Percentiles rank a stretch among this genome's conserved stretches.
These are phyloP conservation scores for Esox lucius DNA, from an alignment of 2,797 vertebrate genomes.

Conservation along the genomic window DNA sequence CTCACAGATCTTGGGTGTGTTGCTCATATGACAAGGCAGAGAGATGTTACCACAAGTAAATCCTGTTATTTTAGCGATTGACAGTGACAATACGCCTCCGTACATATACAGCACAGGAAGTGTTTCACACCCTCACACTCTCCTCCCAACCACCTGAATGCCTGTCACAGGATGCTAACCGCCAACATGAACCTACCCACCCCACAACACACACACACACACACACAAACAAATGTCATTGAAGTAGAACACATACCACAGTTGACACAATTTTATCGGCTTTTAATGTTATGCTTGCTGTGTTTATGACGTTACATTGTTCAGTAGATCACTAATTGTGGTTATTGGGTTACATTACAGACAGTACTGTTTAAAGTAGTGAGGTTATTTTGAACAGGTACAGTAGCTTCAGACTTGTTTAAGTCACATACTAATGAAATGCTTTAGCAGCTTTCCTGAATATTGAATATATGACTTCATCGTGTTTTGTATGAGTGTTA, in stretches of 20 bases:
- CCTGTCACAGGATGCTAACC: slow-evolving; percentile 33
- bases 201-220: slow-evolving; percentile 5
- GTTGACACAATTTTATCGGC: background rate
- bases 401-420: background rate
- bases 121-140: slow-evolving; percentile 18
- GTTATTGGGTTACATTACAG: background rate
- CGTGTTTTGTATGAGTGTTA: background rate
- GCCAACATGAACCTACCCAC: slow-evolving; percentile 21
- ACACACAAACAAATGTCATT: background rate
- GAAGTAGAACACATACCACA: background rate
- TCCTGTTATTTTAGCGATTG: slow-evolving; percentile 15
- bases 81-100: slow-evolving; percentile 3
- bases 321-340: background rate
- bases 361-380: background rate
- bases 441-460: slow-evolving; percentile 21
- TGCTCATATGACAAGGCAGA: background rate
- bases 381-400: background rate
- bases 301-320: background rate
- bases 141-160: slow-evolving; percentile 19
- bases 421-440: background rate
- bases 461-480: slow-evolving; percentile 34
- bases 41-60: background rate
- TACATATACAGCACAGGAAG: slow-evolving; percentile 28
- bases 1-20: background rate
- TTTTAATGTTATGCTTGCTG: background rate